Evolutionary conservation across 23 tunicate genomes (phyloP), one percentile per base, ranked within the genome.

Genomic region (Corella eumyota): DNA sequence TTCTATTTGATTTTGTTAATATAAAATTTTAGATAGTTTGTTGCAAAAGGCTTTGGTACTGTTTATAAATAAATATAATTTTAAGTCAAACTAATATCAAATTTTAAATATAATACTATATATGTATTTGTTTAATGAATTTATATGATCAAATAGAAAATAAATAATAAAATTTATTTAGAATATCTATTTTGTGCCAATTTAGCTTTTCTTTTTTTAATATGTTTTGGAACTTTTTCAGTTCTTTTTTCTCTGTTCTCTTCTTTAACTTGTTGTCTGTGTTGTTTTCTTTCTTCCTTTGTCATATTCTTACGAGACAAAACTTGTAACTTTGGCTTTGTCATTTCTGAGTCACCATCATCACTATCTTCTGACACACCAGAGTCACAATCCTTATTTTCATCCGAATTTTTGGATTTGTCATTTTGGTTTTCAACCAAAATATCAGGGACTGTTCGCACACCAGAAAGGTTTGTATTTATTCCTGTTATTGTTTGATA

Each of bases 221-320:
- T 46, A 37, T 83, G 92, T 64, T 92, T 92, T n/a, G 98, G 98
- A 35, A 67, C 65, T 72, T 92, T 92, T 22, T 82, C 82, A 28
- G 37, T 56, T 53, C 98, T 70, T 55, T 67, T 83, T 37, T 70
- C 87, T 15, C 98, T 66, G 32, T 92, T 83, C 61, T 67, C 80
- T 36, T 83, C 93, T 53, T 82, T 92, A 15, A 92, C 81, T 47
- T 36, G 46, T 47, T 61, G 61, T 45, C 77, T 92, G 48, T 83
- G 90, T 6, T 29, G 56, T 55, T 76, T 76, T 44, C 38, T 80
- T 61, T 92, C 98, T 67, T 92, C 92, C 53, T 92, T 92, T 6
- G 93, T 83, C 98, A 92, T 82, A 34, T 71, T 76, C 34, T 52
- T 66, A 37, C 45, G 50, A 71, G 79, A 71, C 2, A 81, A 40